Evolutionary conservation across 1,140 invertebrate species (phyloP), one percentile per base, ranked within the genome.

Genomic region (Drosophila ironensis): DNA sequence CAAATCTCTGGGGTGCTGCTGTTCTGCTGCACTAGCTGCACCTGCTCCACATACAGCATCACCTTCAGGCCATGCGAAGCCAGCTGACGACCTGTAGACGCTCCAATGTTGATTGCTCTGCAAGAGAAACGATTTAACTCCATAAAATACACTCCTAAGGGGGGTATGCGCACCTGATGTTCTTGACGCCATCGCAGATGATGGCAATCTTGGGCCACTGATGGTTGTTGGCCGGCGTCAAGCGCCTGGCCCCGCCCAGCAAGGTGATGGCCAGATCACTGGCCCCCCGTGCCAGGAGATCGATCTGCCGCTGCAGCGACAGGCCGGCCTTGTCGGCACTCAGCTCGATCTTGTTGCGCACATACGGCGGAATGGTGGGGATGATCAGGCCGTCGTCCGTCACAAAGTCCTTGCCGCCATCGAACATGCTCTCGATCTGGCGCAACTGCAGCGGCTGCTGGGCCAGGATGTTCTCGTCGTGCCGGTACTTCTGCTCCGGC

Each of bases 401-500:
- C 22, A 95, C 94, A 91, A 95, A 97, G 90, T 95, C 94, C 68
- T 92, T 91, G 54, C 92, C 90, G 67, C 89, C 78, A 48, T 89
- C 89, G 44, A 91, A 91, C 27, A 95, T 92, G 61, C 91, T 82
- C 35, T 89, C 91, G 64, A 97, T 96, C 89, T 95, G 94, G 63
- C 93, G 92, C 69, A 93, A 92, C 20, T 92, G 92, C 16, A 92
- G 92, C 9, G 94, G 93, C 59, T 92, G 91, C 5, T 93, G 91
- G 69, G 93, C 92, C 51, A 97, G 91, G 19, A 97, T 92, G 91
- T 97, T 97, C 91, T 98, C 95, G 91, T 97, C 95, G 90, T 95
- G 95, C 9, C 96, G 92, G 77, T 89, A 92, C 67, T 91, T 91
- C 70, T 86, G 89, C 47, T 88, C 71, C 46, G 71, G 66, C 35